Evolutionary conservation across 2,797 vertebrate genomes (phyloP).

Genomic region (Sebastolobus alascanus): DNA sequence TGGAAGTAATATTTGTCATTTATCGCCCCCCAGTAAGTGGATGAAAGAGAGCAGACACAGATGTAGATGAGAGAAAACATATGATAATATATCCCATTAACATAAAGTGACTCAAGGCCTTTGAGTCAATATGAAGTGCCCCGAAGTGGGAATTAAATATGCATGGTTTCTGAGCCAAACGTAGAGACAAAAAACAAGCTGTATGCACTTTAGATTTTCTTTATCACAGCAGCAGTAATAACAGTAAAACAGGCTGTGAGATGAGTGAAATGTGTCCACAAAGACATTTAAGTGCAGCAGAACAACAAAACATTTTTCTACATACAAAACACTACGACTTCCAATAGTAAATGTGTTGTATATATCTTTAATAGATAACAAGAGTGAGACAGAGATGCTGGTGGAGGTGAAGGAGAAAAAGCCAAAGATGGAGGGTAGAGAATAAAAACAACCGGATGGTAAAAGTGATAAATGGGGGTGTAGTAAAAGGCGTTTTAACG

Average conservation of each 20-base stretch:
- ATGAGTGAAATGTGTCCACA: not conserved
- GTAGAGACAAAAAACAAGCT: not conserved
- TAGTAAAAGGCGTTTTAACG: not conserved
- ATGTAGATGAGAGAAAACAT: not conserved
- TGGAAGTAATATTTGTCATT: not conserved
- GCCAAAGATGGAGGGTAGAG: not conserved
- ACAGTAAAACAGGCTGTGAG: not conserved
- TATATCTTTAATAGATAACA: not conserved
- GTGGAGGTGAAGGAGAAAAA: not conserved
- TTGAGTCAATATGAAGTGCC: constrained; percentile 7
- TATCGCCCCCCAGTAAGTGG: not conserved
- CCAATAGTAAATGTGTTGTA: not conserved
- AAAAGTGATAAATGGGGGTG: not conserved
- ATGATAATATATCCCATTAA: constrained; percentile 15
- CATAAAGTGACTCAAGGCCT: constrained; percentile 1
- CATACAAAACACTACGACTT: not conserved
- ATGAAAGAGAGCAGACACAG: not conserved
- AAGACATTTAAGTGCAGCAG: too few species aligned
- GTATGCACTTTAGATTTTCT: not conserved
- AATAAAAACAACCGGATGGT: not conserved
- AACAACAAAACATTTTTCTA: not conserved
- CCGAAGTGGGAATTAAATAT: not conserved
- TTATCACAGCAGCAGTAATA: not conserved
- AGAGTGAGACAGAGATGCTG: not conserved
- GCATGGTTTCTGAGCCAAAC: not conserved